phyloP scores from a whole-genome alignment of 2,888 invertebrate genomes.

The Orthonevra nobilis region DNA sequence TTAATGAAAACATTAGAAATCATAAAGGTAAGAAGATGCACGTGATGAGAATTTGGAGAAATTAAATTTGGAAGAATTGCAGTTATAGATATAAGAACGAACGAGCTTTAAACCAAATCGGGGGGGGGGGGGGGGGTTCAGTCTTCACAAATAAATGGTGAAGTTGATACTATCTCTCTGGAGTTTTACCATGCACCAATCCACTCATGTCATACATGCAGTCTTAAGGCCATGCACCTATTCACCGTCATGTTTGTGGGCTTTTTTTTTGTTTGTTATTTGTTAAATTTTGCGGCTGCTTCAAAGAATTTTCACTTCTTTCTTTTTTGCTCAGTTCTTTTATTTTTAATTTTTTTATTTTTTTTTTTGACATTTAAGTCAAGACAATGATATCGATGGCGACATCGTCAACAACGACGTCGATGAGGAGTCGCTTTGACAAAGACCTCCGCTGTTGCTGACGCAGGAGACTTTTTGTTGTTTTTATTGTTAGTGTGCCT shows the following conservation, averaged over 20 bases:
- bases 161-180: too few relatives aligned
- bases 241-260: not conserved
- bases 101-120: too few relatives aligned
- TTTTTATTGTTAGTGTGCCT: not conserved
- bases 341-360: not conserved
- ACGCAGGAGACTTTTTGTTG: not conserved
- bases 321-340: not conserved
- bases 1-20: too few relatives aligned
- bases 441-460: constrained; percentile 40
- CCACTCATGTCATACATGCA: too few relatives aligned
- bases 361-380: constrained; percentile 6
- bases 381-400: constrained; percentile 4
- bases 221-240: too few relatives aligned
- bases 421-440: constrained; percentile 25
- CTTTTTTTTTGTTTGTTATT: constrained; percentile 2
- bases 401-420: constrained; percentile 5
- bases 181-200: too few relatives aligned
- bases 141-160: too few relatives aligned
- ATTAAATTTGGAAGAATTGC: too few relatives aligned
- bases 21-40: too few relatives aligned
- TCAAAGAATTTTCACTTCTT: constrained; percentile 15
- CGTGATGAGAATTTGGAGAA: too few relatives aligned
- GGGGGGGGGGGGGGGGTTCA: too few relatives aligned
- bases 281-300: constrained; percentile 23
- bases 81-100: too few relatives aligned